phyloP scores from a whole-genome alignment of 2,113 vertebrate genomes.

The Sardina pilchardus region DNA sequence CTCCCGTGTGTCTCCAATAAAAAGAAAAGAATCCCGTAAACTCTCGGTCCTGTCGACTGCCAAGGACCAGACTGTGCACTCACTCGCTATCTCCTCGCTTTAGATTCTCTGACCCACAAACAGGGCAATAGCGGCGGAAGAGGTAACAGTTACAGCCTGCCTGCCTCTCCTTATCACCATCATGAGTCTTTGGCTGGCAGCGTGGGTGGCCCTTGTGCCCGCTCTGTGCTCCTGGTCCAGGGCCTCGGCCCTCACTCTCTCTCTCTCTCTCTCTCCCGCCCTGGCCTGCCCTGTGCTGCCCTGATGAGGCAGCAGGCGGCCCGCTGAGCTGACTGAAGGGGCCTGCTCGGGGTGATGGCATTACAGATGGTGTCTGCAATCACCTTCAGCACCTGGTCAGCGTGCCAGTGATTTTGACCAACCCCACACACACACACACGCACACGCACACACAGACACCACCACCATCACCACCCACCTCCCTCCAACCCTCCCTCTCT shows the following conservation, averaged over 20 bases:
- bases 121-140: background rate
- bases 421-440: too few species aligned
- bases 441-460: too few species aligned
- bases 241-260: background rate
- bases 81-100: background rate
- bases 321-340: background rate
- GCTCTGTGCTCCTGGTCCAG: background rate
- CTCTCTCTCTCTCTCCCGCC: background rate
- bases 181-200: background rate
- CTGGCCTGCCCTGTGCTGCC: background rate
- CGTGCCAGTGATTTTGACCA: conserved; percentile 1
- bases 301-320: background rate
- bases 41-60: too few species aligned
- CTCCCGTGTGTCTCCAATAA: background rate
- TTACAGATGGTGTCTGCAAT: conserved; percentile 20
- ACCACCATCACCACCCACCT: background rate
- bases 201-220: background rate
- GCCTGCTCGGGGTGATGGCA: background rate
- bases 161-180: background rate
- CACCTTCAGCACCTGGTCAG: conserved; percentile 18
- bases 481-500: background rate
- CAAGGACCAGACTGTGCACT: background rate
- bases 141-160: background rate
- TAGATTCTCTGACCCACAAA: background rate
- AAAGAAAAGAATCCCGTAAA: background rate